Percentiles rank a stretch among this genome's conserved stretches.
phyloP scores from a whole-genome alignment of 2,797 vertebrate genomes.

The Pachyuromys duprasi region DNA sequence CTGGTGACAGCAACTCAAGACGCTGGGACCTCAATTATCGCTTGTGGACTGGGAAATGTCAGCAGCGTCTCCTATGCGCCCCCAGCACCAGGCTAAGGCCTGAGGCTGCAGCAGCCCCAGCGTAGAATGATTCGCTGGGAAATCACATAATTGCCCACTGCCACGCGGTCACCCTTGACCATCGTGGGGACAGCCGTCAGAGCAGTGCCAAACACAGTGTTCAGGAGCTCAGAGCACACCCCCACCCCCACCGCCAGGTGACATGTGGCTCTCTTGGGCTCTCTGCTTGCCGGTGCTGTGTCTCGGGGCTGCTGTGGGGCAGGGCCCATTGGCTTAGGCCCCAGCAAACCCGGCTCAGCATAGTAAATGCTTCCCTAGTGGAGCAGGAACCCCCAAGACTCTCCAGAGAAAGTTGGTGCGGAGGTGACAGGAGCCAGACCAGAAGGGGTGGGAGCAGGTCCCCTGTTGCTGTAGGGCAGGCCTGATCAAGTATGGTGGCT shows the following conservation, averaged over 20 bases:
- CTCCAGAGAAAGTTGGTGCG: constrained; percentile 42
- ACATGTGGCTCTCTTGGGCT: constrained; percentile 81
- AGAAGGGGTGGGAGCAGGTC: no score
- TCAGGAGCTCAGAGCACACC: not conserved
- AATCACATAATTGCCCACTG: constrained; percentile 86
- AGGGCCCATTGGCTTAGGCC: constrained; percentile 86
- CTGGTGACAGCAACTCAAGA: not conserved
- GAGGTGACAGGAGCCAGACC: not conserved
- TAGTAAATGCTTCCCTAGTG: no score
- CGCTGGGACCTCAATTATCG: constrained; percentile 83
- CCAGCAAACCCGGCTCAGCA: not conserved
- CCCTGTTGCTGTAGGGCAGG: no score
- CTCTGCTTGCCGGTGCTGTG: constrained; percentile 66
- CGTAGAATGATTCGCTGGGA: constrained; percentile 80
- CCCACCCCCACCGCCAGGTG: constrained; percentile 71
- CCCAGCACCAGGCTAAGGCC: constrained; percentile 31
- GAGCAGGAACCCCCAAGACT: constrained; percentile 75
- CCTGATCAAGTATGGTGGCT: accelerated
- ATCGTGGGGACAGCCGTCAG: not conserved
- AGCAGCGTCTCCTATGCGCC: constrained; percentile 61
- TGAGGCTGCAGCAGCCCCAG: constrained; percentile 51
- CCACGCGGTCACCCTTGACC: constrained; percentile 87
- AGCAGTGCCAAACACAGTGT: not conserved
- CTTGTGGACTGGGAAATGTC: constrained; percentile 83
- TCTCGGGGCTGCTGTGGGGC: constrained; percentile 84